A percentile compares a stretch with the other conserved stretches of the same genome.
phyloP scores from a whole-genome alignment of 2,888 invertebrate genomes.

The Sarcophaga variegata region DNA sequence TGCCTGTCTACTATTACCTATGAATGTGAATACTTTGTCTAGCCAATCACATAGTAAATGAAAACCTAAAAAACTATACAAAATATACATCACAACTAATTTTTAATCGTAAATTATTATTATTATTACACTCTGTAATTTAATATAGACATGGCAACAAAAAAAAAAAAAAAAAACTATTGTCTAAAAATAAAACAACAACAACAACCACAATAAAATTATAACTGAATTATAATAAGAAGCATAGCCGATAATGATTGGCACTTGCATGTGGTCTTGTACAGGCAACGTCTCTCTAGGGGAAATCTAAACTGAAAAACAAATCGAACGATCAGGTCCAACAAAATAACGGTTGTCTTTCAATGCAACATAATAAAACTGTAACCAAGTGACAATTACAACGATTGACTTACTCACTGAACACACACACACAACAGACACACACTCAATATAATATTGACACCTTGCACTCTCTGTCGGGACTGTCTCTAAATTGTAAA shows the following conservation, averaged over 20 bases:
- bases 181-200: constrained; percentile 14
- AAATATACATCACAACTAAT: constrained; percentile 27
- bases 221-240: constrained; percentile 25
- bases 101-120: background rate
- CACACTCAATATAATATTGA: constrained; percentile 25
- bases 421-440: too few relatives aligned
- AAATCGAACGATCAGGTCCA: constrained; percentile 25
- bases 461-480: constrained; percentile 26
- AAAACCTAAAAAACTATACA: background rate
- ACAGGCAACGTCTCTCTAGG: background rate
- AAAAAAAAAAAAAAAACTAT: constrained; percentile 17
- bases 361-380: background rate
- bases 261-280: background rate
- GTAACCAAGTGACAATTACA: constrained; percentile 43
- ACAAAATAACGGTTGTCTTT: constrained; percentile 36
- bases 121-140: constrained; percentile 40
- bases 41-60: constrained; percentile 6
- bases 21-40: constrained; percentile 1
- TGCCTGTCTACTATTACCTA: too few relatives aligned
- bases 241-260: too few relatives aligned
- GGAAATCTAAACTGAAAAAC: background rate
- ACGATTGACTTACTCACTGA: background rate
- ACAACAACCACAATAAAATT: background rate
- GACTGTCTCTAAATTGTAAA: constrained; percentile 17
- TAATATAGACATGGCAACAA: constrained; percentile 28